phyloP scores from a whole-genome alignment of 2,888 invertebrate species.

The Cryptocephalus moraei region DNA sequence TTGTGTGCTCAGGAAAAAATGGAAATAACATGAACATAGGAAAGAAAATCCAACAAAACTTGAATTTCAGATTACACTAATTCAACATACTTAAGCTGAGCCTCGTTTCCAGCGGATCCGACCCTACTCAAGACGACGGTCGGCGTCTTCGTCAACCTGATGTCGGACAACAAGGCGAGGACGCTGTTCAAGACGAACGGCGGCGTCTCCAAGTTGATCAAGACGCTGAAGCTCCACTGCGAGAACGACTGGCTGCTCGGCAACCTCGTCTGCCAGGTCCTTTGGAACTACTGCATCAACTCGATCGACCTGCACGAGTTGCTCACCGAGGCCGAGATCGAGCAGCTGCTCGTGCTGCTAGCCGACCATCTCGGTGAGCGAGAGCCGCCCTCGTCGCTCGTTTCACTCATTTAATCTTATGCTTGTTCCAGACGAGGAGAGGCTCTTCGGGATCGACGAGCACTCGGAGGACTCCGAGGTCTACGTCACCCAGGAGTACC shows the following conservation, averaged over 20 bases:
- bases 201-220: conserved; percentile 44
- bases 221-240: conserved; percentile 47
- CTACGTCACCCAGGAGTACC: conserved; percentile 34
- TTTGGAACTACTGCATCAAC: conserved; percentile 61
- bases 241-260: conserved; percentile 60
- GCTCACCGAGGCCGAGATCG: conserved; percentile 42
- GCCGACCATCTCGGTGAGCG: conserved; percentile 43
- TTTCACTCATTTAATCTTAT: background rate
- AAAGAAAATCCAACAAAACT: no score
- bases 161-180: conserved; percentile 48
- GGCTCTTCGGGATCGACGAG: conserved; percentile 41
- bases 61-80: no score
- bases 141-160: conserved; percentile 75
- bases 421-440: conserved; percentile 45
- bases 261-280: conserved; percentile 61
- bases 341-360: conserved; percentile 42
- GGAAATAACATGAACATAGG: no score
- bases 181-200: conserved; percentile 42
- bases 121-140: conserved; percentile 67
- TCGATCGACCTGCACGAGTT: conserved; percentile 39
- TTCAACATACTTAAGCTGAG: no score
- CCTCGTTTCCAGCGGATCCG: conserved; percentile 43
- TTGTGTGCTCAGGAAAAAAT: no score
- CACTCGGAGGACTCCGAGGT: conserved; percentile 31
- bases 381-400: no score